These are phyloP conservation scores for Copidosoma floridanum DNA, from an alignment of 1,140 invertebrate species.

Conservation along the genomic window DNA sequence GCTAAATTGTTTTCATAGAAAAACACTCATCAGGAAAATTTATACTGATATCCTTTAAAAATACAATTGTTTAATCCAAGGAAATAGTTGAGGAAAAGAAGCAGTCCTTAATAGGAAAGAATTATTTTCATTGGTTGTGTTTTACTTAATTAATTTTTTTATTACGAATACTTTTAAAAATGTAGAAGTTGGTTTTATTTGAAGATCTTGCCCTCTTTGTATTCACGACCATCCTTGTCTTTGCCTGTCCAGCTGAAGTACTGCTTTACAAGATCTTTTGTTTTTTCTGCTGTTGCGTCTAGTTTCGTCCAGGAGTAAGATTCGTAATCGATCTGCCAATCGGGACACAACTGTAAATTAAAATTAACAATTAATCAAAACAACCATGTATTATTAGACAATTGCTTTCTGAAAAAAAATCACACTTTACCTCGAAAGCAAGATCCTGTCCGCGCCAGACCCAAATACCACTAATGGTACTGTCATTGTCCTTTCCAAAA, in stretches of 20 bases:
- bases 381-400: too few species aligned
- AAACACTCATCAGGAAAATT: too few species aligned
- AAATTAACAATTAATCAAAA: not conserved
- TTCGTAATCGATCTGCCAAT: conserved; percentile 98
- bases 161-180: conserved; percentile 31
- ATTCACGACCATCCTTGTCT: conserved; percentile 86
- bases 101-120: too few species aligned
- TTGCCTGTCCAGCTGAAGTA: conserved; percentile 91
- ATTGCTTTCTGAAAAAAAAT: too few species aligned
- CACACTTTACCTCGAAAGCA: conserved; percentile 72
- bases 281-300: conserved; percentile 76
- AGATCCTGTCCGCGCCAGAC: conserved; percentile 94
- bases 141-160: conserved; percentile 7
- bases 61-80: too few species aligned
- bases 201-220: conserved; percentile 99
- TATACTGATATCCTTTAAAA: too few species aligned
- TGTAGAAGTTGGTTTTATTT: conserved; percentile 71
- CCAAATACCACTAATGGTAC: conserved; percentile 94
- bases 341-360: conserved; percentile 71
- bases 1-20: too few species aligned
- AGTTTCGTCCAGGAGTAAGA: conserved; percentile 96
- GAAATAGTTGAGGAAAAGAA: too few species aligned
- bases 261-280: conserved; percentile 87
- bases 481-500: conserved; percentile 91
- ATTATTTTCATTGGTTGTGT: too few species aligned